Base-by-base conservation (phyloP, 2,888 invertebrate genomes). In the Thecocarcelia acutangulata region DNA sequence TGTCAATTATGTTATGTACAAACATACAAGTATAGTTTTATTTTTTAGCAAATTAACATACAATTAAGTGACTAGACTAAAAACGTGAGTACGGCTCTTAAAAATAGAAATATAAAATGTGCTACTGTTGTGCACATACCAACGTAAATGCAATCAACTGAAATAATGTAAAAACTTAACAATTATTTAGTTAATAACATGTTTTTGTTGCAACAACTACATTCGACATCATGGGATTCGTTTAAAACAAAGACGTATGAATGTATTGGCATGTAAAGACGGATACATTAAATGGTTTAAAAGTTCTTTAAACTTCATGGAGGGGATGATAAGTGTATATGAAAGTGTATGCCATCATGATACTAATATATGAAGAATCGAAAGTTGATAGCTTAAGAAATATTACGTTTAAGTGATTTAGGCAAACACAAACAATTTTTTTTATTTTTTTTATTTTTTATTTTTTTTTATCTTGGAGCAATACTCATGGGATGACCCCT, bases 111-210 rank as follows among this genome's bases (percentile, higher is more conserved):
- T 33, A 61, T 68, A 11, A 61, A 44, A 48, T 3, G 37, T 3
- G 8, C 17, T n/a, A 24, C 28, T 17, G 5, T 13, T 9, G 46
- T 13, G n/a, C 44, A 24, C 24, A 19, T 28, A 48, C 24, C 56
- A 12, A 17, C 48, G 42, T 44, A 33, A 33, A 33, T 33, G 33
- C 17, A 12, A 66, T 21, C 50, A 61, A 63, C 37, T 42, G 33
- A 73, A 48, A 17, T 17, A 66, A 24, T 19, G 42, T n/a, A 72
- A 33, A 48, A 58, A 52, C 64, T 63, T 17, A 63, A 69, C 33
- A 73, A 77, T 81, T 77, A 81, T 69, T 69, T 8, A 73, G 50
- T 58, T 77, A 81, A 81, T 81, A 73, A 81, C 56, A 81, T 9
- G 8, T 33, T 33, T 1, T 1, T 1, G 44, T 19, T 52, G 52